A percentile compares a stretch with the other conserved stretches of the same genome.
Evolutionary conservation across 1,140 invertebrate species (phyloP).

Genomic region (Aphidius gifuensis): DNA sequence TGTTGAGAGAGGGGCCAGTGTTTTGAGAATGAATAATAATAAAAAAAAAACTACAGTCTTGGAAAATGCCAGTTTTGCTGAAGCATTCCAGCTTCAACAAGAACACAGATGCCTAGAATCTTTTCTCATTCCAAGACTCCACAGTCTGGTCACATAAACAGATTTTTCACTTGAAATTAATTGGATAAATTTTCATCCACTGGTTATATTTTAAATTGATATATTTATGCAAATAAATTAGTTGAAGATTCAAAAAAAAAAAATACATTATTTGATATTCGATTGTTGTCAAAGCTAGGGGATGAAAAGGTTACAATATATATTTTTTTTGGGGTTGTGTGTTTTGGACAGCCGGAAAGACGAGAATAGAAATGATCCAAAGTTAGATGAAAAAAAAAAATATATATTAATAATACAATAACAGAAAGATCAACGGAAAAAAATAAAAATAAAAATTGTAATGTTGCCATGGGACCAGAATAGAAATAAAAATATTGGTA

Average conservation of each 20-base stretch:
- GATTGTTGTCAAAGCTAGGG: too few relatives aligned
- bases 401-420: neutral
- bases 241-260: neutral
- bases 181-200: too few relatives aligned
- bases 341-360: constrained; percentile 17
- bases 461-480: too few relatives aligned
- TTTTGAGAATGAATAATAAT: neutral
- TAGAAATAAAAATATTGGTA: too few relatives aligned
- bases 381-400: neutral
- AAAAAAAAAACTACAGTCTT: constrained; percentile 2
- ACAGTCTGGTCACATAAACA: constrained; percentile 1
- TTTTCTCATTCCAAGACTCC: neutral
- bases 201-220: too few relatives aligned
- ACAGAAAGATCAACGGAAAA: too few relatives aligned
- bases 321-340: neutral
- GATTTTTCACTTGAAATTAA: too few relatives aligned
- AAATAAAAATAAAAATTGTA: too few relatives aligned
- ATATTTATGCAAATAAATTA: too few relatives aligned
- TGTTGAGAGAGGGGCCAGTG: neutral
- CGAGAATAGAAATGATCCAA: neutral
- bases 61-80: neutral
- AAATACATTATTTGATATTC: too few relatives aligned
- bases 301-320: too few relatives aligned
- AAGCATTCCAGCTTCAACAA: constrained; percentile 10
- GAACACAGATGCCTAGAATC: constrained; percentile 12